Evolutionary conservation across 2,888 invertebrate genomes (phyloP).

Genomic region (Cephus pygmeus): DNA sequence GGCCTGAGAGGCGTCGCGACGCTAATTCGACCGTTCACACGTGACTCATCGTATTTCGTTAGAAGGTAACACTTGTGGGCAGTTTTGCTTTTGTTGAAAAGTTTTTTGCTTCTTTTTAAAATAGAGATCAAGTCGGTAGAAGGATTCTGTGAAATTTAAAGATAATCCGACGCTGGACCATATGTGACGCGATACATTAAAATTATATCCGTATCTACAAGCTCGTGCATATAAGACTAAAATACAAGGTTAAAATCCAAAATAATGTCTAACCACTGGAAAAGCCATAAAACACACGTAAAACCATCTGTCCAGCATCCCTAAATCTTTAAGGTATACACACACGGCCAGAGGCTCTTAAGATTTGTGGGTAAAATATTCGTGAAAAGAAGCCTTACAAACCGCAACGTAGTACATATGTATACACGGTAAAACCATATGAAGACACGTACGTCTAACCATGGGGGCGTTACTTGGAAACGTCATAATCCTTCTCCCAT

Average conservation of each 20-base stretch:
- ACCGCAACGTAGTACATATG: neutral
- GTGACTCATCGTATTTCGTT: neutral
- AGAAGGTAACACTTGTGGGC: neutral
- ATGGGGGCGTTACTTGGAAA: slow-evolving; percentile 50
- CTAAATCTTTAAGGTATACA: neutral
- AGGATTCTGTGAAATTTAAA: neutral
- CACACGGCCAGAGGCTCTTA: neutral
- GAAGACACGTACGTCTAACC: slow-evolving; percentile 13
- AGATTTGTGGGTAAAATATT: neutral
- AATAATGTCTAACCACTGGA: neutral
- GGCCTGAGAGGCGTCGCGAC: slow-evolving; percentile 3
- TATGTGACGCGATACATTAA: neutral
- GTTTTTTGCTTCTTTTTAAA: neutral
- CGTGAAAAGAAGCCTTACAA: neutral
- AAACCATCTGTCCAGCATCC: neutral
- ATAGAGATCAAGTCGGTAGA: neutral
- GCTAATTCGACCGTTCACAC: slow-evolving; percentile 2
- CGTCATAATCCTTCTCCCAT: slow-evolving; percentile 48
- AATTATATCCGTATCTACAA: neutral
- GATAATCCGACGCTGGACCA: neutral
- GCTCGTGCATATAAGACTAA: neutral
- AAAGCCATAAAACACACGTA: neutral
- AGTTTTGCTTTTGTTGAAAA: neutral
- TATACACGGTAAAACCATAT: neutral
- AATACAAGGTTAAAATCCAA: neutral